phyloP scores from a whole-genome alignment of 2,797 vertebrate species.

The Carapus acus region DNA sequence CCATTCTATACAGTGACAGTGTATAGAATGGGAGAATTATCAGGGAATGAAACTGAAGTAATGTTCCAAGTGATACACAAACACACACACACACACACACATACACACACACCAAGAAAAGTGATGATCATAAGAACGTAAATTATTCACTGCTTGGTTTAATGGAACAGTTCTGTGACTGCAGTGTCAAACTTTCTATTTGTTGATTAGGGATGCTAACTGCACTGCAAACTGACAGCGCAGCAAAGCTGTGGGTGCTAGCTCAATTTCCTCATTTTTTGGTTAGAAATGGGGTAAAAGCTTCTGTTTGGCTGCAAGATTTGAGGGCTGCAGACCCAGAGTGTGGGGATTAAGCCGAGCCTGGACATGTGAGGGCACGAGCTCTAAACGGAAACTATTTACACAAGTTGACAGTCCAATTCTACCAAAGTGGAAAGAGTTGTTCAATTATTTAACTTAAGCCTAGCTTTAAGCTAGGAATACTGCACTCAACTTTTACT shows the following conservation, averaged over 20 bases:
- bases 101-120: constrained; percentile 52
- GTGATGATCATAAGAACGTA: constrained; percentile 73
- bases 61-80: constrained; percentile 17
- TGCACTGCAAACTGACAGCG: background rate
- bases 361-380: no score
- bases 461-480: no score
- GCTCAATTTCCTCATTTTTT: no score
- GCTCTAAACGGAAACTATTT: no score
- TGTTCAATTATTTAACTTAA: no score
- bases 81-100: constrained; percentile 13
- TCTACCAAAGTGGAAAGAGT: no score
- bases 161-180: constrained; percentile 89
- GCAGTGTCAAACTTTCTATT: constrained; percentile 83
- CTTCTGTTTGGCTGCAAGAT: no score
- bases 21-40: constrained; percentile 63
- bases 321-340: background rate
- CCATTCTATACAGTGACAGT: constrained; percentile 58
- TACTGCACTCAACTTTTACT: no score
- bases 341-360: no score
- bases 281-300: background rate
- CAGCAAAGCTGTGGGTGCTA: background rate
- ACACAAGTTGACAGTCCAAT: no score
- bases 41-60: constrained; percentile 57
- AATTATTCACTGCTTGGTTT: constrained; percentile 80
- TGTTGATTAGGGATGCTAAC: constrained; percentile 63